A percentile compares a stretch with the other conserved stretches of the same genome.
phyloP scores from a whole-genome alignment of 2,113 vertebrate species.

The Esox niger region DNA sequence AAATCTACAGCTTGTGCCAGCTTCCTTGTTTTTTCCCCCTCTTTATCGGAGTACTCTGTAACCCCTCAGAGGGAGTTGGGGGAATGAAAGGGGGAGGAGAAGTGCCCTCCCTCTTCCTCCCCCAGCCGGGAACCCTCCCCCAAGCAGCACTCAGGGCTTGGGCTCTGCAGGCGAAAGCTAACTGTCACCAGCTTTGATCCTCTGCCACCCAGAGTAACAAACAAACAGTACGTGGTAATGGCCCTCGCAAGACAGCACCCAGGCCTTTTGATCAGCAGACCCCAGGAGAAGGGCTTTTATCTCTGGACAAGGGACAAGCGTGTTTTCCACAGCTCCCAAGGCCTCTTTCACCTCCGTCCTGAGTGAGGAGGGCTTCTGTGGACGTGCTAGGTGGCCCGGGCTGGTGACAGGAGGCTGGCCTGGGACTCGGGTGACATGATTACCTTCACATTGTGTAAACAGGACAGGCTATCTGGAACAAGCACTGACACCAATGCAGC shows the following conservation, averaged over 20 bases:
- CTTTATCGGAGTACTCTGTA: slow-evolving; percentile 53
- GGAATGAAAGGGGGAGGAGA: slow-evolving; percentile 33
- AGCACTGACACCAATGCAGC: neutral
- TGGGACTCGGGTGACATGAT: slow-evolving; percentile 5
- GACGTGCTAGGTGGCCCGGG: slow-evolving; percentile 12
- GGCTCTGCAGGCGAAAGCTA: slow-evolving; percentile 76
- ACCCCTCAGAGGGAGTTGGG: slow-evolving; percentile 51
- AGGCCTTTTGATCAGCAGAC: slow-evolving; percentile 74
- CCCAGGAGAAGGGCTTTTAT: slow-evolving; percentile 66
- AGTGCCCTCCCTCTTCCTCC: slow-evolving; percentile 61
- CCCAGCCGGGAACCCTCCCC: slow-evolving; percentile 67
- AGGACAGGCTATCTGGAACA: slow-evolving; percentile 4
- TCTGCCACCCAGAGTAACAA: slow-evolving; percentile 62
- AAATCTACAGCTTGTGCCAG: slow-evolving; percentile 62
- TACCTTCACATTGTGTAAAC: slow-evolving; percentile 34
- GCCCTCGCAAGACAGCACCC: slow-evolving; percentile 63
- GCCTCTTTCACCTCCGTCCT: slow-evolving; percentile 54
- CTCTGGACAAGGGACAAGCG: slow-evolving; percentile 57
- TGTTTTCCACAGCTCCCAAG: slow-evolving; percentile 63
- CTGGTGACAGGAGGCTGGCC: slow-evolving; percentile 23
- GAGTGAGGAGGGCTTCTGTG: slow-evolving; percentile 29
- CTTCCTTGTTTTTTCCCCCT: slow-evolving; percentile 39
- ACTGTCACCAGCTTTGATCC: slow-evolving; percentile 80
- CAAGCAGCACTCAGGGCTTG: slow-evolving; percentile 67
- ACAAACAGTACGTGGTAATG: slow-evolving; percentile 54